Evolutionary conservation across 53 echinoderm and acorn worm species (phyloP).

Genomic region (Paracentrotus lividus): DNA sequence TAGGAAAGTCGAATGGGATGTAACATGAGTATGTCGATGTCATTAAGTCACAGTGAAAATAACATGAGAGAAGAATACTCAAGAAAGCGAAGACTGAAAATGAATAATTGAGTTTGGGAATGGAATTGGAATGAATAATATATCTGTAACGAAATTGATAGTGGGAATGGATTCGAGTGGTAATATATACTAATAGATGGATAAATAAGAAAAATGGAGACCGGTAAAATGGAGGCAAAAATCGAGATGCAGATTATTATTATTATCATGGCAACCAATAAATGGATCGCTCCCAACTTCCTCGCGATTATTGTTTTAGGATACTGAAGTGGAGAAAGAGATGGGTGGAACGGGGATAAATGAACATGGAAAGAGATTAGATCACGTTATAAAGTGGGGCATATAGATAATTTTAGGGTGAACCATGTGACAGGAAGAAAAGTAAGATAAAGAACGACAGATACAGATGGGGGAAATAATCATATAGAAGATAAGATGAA

Average conservation of each 20-base stretch:
- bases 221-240: too few species aligned
- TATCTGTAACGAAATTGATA: neutral
- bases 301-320: too few species aligned
- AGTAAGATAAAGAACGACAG: neutral
- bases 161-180: neutral
- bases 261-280: too few species aligned
- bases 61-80: neutral
- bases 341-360: neutral
- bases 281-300: too few species aligned
- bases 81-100: neutral
- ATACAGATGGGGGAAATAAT: neutral
- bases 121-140: neutral
- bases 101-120: neutral
- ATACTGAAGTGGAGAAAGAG: too few species aligned
- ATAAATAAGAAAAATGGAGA: neutral
- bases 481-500: neutral
- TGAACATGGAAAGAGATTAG: neutral
- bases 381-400: neutral
- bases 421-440: neutral
- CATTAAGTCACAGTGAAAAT: conserved; percentile 22
- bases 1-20: conserved; percentile 18
- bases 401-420: neutral
- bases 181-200: neutral
- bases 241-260: too few species aligned
- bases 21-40: conserved; percentile 9